phyloP scores from a whole-genome alignment of 2,797 vertebrate species.

The Chelon labrosus region DNA sequence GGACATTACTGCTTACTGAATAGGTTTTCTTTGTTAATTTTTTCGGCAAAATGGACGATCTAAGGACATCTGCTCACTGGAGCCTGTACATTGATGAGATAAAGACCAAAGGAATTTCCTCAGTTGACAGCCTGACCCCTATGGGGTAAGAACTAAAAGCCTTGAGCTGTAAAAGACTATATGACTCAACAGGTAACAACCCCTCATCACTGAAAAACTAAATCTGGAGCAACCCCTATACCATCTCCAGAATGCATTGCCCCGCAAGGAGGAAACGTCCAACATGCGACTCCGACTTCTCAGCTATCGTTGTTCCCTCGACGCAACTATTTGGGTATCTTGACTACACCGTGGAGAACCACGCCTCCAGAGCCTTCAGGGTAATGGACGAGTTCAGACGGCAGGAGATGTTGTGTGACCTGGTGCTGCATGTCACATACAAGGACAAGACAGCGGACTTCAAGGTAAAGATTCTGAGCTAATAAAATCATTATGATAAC shows the following conservation, averaged over 20 bases:
- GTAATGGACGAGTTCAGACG: conserved; percentile 87
- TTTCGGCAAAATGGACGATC: conserved; percentile 49
- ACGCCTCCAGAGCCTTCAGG: conserved; percentile 79
- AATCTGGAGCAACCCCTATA: neutral
- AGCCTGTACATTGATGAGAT: conserved; percentile 15
- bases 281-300: conserved; percentile 78
- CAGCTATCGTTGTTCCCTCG: conserved; percentile 85
- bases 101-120: conserved; percentile 33
- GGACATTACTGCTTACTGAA: conserved; percentile 35
- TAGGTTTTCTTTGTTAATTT: conserved; percentile 20
- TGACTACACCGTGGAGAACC: conserved; percentile 86
- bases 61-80: conserved; percentile 30
- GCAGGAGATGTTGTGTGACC: conserved; percentile 85
- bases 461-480: conserved; percentile 65
- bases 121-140: conserved; percentile 25
- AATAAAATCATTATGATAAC: neutral
- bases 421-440: conserved; percentile 84
- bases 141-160: conserved; percentile 49
- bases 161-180: conserved; percentile 21
- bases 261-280: conserved; percentile 79
- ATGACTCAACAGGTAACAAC: conserved; percentile 21
- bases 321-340: conserved; percentile 86
- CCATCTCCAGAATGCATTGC: conserved; percentile 82
- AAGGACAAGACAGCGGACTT: conserved; percentile 84
- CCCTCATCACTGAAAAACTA: neutral